Evolutionary conservation across 2,888 invertebrate genomes (phyloP).

Genomic region (Synergus itoensis): DNA sequence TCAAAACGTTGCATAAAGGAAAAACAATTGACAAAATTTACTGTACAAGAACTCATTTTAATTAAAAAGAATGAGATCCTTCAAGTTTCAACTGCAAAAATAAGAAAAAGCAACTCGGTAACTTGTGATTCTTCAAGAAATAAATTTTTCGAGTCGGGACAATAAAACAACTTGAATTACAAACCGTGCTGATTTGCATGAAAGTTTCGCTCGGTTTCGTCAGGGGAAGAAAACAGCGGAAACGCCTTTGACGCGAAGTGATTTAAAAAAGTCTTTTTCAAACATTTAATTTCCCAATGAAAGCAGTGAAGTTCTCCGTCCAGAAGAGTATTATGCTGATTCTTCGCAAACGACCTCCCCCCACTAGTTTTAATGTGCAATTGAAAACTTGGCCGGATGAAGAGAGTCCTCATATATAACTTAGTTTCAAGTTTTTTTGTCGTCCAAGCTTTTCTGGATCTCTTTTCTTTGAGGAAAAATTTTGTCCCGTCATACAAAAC

Average conservation of each 20-base stretch:
- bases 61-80: too few relatives aligned
- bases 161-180: conserved; percentile 11
- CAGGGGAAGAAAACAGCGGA: background rate
- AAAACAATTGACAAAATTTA: too few relatives aligned
- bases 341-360: conserved; percentile 13
- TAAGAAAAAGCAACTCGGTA: too few relatives aligned
- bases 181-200: conserved; percentile 9
- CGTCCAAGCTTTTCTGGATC: background rate
- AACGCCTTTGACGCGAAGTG: background rate
- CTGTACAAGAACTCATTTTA: too few relatives aligned
- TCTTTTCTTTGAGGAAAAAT: conserved; percentile 3
- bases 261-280: conserved; percentile 9
- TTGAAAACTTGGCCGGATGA: conserved; percentile 31
- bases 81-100: too few relatives aligned
- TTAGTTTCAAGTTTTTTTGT: conserved; percentile 19
- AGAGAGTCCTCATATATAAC: conserved; percentile 24
- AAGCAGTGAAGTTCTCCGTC: background rate
- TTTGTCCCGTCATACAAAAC: background rate
- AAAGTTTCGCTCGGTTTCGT: background rate
- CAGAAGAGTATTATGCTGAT: conserved; percentile 34
- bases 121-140: too few relatives aligned
- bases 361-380: conserved; percentile 32
- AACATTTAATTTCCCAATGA: conserved; percentile 8
- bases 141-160: background rate
- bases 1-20: too few relatives aligned